phyloP scores from a whole-genome alignment of 2,113 vertebrate species.

The Tyrannus savana region DNA sequence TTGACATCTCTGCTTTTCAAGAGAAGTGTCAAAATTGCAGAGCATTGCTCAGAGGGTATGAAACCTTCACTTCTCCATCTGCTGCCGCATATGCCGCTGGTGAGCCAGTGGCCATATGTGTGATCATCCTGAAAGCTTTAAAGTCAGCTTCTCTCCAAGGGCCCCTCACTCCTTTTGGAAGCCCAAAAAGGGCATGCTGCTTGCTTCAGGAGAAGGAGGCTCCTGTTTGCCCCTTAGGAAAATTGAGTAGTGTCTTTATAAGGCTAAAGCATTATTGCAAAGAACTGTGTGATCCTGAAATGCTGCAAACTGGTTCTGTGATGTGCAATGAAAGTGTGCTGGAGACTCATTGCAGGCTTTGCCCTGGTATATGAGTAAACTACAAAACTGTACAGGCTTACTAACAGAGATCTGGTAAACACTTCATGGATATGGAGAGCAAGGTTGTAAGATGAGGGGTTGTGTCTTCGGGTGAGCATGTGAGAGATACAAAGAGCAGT shows the following conservation, averaged over 20 bases:
- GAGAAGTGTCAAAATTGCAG: conserved; percentile 10
- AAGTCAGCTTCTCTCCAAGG: background rate
- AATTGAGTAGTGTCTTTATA: background rate
- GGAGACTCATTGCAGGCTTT: background rate
- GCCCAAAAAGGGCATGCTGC: background rate
- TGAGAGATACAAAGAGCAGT: background rate
- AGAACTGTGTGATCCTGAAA: background rate
- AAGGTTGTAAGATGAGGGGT: background rate
- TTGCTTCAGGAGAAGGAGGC: background rate
- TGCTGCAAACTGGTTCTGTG: background rate
- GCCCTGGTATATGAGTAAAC: background rate
- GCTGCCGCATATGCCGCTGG: background rate
- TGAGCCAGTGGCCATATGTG: background rate
- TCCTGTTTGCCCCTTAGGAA: background rate
- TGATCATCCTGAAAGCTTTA: background rate
- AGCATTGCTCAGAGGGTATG: background rate
- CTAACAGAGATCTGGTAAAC: background rate
- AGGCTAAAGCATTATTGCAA: background rate
- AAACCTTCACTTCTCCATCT: conserved; percentile 29
- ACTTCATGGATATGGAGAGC: background rate
- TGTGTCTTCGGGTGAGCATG: background rate
- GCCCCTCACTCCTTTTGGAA: background rate
- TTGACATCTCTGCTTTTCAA: conserved; percentile 19
- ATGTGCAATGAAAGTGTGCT: background rate
- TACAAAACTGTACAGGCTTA: background rate